A percentile compares a stretch with the other conserved stretches of the same genome.
Evolutionary conservation across 2,888 invertebrate genomes (phyloP).

Genomic region (Nomada flava): DNA sequence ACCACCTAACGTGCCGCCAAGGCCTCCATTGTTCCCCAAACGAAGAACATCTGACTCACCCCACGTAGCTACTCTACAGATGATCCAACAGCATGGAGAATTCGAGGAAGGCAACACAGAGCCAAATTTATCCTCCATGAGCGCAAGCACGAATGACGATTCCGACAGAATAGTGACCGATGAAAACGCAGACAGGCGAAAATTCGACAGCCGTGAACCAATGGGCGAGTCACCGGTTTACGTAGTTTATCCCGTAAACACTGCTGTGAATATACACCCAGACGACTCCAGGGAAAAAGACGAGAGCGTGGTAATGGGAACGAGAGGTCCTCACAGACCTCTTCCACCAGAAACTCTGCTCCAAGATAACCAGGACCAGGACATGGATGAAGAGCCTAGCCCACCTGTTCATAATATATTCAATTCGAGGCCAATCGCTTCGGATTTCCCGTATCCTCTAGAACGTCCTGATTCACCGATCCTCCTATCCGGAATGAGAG

Average conservation of each 20-base stretch:
- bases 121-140: slow-evolving; percentile 3
- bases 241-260: slow-evolving; percentile 87
- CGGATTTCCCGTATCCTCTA: slow-evolving; percentile 88
- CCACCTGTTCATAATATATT: slow-evolving; percentile 75
- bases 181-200: slow-evolving; percentile 77
- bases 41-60: slow-evolving; percentile 84
- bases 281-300: slow-evolving; percentile 83
- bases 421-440: slow-evolving; percentile 80
- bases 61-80: slow-evolving; percentile 88
- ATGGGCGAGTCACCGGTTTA: slow-evolving; percentile 83
- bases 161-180: slow-evolving; percentile 49
- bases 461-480: slow-evolving; percentile 86
- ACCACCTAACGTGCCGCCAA: slow-evolving; percentile 83
- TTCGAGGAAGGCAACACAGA: slow-evolving; percentile 67
- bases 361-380: slow-evolving; percentile 71
- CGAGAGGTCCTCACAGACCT: slow-evolving; percentile 85
- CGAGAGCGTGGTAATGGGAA: slow-evolving; percentile 86
- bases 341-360: slow-evolving; percentile 82
- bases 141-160: slow-evolving; percentile 21
- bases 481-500: slow-evolving; percentile 77
- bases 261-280: slow-evolving; percentile 85
- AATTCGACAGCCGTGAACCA: slow-evolving; percentile 74
- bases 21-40: slow-evolving; percentile 83
- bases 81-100: slow-evolving; percentile 86
- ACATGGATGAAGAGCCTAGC: slow-evolving; percentile 39